Evolutionary conservation across 2,888 invertebrate genomes (phyloP), one percentile per base, ranked within the genome.

Genomic region (Bedellia somnulentella): DNA sequence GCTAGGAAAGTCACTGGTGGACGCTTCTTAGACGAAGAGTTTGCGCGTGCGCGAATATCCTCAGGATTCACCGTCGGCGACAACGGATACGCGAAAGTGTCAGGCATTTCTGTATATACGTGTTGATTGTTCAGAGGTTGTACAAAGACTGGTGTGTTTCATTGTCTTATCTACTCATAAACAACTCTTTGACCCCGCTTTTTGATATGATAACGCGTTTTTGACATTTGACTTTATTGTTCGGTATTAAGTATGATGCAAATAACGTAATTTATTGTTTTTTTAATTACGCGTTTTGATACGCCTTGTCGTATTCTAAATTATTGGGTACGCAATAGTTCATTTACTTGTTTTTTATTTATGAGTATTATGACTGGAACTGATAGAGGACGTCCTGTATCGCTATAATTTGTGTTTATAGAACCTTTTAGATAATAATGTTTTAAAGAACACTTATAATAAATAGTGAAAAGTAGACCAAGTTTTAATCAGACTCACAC

Each of bases 1-100:
- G 66, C 52, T 12, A 64, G 40, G 38, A 67, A 70, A 34, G 59
- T 59, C 34, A 75, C 57, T 26, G 59, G 53, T 3, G 73, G 61
- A 37, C 63, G 66, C 37, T 57, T 61, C 32, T 59, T 67, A 1
- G 63, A 56, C 3, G 71, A 63, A 0, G 80, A 80, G 49, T 81
- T 81, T 4, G 81, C 78, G 46, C 81, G 78, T 43, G 79, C 79
- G 45, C 81, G 73, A 43, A 81, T 66, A 22, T 78, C 70, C 56
- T 75, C 60, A 23, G 79, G 68, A 27, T 66, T 73, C 30, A 80
- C 47, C 15, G 64, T 45, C 15, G 77, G 75, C 30, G 66, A 54
- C 35, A 79, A 52, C 14, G 82, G 82, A 50, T 81, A 79, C 23
- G 73, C 60, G 43, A 63, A 66, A 49, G 81, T 81, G 56, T 82